Evolutionary conservation across 1,140 invertebrate species (phyloP).

Genomic region (Bombus impatiens): DNA sequence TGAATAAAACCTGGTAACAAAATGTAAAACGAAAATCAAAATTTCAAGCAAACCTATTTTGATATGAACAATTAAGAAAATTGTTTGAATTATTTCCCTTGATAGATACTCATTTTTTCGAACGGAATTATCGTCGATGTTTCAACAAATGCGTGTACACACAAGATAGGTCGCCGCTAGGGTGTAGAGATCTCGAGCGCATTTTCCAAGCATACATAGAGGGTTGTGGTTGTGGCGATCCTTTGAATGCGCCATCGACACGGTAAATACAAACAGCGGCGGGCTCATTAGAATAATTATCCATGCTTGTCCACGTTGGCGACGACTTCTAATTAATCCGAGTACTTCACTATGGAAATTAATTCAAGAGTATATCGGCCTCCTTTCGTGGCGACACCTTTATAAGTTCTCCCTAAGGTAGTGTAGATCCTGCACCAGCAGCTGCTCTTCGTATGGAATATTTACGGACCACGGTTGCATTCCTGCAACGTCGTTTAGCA

Average conservation of each 20-base stretch:
- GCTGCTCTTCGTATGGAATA: slow-evolving; percentile 3
- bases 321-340: slow-evolving; percentile 63
- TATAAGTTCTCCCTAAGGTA: slow-evolving; percentile 8
- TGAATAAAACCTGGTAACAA: no score
- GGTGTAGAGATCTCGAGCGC: not conserved
- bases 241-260: slow-evolving; percentile 69
- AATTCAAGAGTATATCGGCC: slow-evolving; percentile 37
- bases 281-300: slow-evolving; percentile 76
- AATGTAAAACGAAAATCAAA: not conserved
- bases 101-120: not conserved
- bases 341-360: slow-evolving; percentile 56
- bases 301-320: slow-evolving; percentile 46
- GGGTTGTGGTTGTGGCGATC: slow-evolving; percentile 49
- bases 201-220: slow-evolving; percentile 49
- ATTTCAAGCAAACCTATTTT: not conserved
- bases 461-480: not conserved
- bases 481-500: not conserved
- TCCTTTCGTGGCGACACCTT: slow-evolving; percentile 8
- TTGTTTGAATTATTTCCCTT: not conserved
- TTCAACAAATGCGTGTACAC: not conserved
- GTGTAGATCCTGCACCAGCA: not conserved
- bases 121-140: not conserved
- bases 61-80: not conserved
- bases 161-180: not conserved
- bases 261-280: slow-evolving; percentile 66